These are phyloP conservation scores for Idaea dimidiata DNA, from an alignment of 2,888 invertebrate genomes.

Conservation along the genomic window DNA sequence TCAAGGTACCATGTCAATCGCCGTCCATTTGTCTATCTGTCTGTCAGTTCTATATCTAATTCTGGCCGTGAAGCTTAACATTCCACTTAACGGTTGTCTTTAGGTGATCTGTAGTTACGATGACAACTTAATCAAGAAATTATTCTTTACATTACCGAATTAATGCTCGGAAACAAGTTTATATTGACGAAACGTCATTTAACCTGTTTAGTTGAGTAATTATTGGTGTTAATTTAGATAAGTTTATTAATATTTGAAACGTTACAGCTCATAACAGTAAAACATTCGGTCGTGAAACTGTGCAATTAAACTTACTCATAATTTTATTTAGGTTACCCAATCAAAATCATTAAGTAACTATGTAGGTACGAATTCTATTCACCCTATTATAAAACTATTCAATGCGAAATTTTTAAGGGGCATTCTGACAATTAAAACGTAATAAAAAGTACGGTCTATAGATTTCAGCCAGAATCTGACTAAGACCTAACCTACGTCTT, in stretches of 20 bases:
- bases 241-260: not conserved
- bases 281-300: not conserved
- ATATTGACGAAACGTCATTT: conserved; percentile 2
- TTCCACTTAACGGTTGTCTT: conserved; percentile 33
- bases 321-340: too few species aligned
- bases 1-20: conserved; percentile 36
- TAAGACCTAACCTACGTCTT: too few species aligned
- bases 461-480: too few species aligned
- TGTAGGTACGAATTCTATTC: too few species aligned
- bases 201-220: not conserved
- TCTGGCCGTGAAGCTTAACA: conserved; percentile 38
- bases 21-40: conserved; percentile 47
- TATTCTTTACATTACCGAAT: conserved; percentile 19
- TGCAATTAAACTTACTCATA: not conserved
- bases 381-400: too few species aligned
- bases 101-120: conserved; percentile 11
- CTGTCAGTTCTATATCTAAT: conserved; percentile 45
- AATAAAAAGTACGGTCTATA: too few species aligned
- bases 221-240: not conserved
- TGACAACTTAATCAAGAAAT: conserved; percentile 27
- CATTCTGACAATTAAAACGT: too few species aligned
- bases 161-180: conserved; percentile 6
- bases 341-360: too few species aligned
- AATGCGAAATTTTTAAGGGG: too few species aligned
- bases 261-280: not conserved